A percentile compares a stretch with the other conserved stretches of the same genome.
Evolutionary conservation across 2,113 vertebrate genomes (phyloP).

Genomic region (Ia io): DNA sequence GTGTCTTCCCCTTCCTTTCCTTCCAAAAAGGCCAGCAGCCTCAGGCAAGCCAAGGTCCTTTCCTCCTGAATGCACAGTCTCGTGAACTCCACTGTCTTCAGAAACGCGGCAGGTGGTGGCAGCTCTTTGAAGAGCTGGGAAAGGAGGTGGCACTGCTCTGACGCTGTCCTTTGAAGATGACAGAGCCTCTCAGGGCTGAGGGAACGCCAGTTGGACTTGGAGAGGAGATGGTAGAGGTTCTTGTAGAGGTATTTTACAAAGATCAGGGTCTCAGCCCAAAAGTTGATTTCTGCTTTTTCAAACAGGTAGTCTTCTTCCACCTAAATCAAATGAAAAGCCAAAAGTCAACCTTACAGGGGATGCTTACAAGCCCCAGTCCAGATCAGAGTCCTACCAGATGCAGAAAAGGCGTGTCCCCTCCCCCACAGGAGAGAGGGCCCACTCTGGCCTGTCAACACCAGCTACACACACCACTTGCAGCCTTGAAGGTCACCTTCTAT

Average conservation of each 20-base stretch:
- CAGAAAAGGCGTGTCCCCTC: not conserved
- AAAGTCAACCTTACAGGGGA: not conserved
- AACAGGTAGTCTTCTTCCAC: constrained; percentile 91
- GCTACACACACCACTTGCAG: not conserved
- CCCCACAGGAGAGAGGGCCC: not conserved
- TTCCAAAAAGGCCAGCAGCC: constrained; percentile 79
- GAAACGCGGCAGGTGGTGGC: constrained; percentile 88
- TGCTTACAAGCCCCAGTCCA: not conserved
- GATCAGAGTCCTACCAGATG: not conserved
- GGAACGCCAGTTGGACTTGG: not conserved
- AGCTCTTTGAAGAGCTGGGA: constrained; percentile 80
- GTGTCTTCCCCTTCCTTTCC: not conserved
- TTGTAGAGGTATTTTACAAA: constrained; percentile 85
- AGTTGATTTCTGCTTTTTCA: constrained; percentile 93
- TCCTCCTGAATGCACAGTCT: constrained; percentile 84
- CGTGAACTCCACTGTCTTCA: constrained; percentile 86
- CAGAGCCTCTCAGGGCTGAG: constrained; percentile 55
- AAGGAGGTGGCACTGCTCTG: constrained; percentile 64
- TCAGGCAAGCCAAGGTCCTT: constrained; percentile 82
- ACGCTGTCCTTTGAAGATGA: constrained; percentile 74
- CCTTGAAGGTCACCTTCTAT: constrained; percentile 58
- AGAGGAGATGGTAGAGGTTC: constrained; percentile 82
- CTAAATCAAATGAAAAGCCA: constrained; percentile 75
- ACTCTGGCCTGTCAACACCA: constrained; percentile 8
- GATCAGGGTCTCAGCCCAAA: constrained; percentile 93